These are phyloP conservation scores for Agonum fuliginosum DNA, from an alignment of 2,888 invertebrate genomes.

Conservation along the genomic window DNA sequence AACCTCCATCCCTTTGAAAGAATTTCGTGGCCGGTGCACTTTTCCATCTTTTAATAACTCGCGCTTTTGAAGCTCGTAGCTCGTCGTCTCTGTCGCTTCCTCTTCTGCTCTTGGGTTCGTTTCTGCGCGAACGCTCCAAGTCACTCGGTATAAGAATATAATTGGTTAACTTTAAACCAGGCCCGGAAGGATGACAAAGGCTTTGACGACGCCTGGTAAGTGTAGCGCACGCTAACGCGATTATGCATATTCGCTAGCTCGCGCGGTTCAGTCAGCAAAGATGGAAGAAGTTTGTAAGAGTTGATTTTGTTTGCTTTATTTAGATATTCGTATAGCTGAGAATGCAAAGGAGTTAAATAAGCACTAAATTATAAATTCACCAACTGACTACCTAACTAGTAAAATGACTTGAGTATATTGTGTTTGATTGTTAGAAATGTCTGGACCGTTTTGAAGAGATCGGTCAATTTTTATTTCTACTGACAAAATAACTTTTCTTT, in stretches of 20 bases:
- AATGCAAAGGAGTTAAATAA: no score
- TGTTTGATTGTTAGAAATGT: no score
- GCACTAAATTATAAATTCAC: no score
- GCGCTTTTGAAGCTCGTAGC: constrained; percentile 13
- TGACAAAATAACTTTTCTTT: no score
- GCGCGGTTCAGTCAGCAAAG: no score
- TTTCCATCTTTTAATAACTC: constrained; percentile 27
- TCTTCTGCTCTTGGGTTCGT: neutral
- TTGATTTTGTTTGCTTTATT: no score
- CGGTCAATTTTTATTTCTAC: no score
- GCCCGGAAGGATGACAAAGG: constrained; percentile 10
- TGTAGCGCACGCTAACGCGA: constrained; percentile 41
- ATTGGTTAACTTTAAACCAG: constrained; percentile 50
- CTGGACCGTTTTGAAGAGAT: no score
- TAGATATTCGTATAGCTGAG: no score
- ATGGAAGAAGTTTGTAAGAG: no score
- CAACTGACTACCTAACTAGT: no score
- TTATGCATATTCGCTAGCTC: constrained; percentile 47
- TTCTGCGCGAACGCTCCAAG: constrained; percentile 36
- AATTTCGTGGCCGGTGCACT: constrained; percentile 16
- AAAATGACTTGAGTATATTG: no score
- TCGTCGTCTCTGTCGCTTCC: neutral
- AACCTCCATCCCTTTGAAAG: constrained; percentile 18
- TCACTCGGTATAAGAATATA: constrained; percentile 56
- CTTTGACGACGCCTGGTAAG: constrained; percentile 28